A percentile compares a stretch with the other conserved stretches of the same genome.
Evolutionary conservation across 2,797 vertebrate genomes (phyloP).

Genomic region (Bufotes viridis): DNA sequence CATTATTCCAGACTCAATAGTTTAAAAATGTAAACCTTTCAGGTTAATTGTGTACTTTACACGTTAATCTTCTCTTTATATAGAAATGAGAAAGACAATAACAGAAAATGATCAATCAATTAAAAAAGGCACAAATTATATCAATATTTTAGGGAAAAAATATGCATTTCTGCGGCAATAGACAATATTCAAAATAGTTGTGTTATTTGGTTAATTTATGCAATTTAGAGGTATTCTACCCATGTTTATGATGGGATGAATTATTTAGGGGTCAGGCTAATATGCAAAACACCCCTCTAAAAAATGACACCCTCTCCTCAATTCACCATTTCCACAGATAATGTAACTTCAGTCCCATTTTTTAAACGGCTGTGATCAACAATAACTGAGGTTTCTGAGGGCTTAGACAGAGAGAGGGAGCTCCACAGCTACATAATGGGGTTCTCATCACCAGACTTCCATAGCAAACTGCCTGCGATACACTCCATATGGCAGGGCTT

Average conservation of each 20-base stretch:
- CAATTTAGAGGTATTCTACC: background rate
- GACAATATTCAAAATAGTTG: background rate
- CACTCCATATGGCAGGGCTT: too few relatives aligned
- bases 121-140: background rate
- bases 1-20: conserved; percentile 64
- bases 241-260: background rate
- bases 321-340: too few relatives aligned
- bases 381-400: too few relatives aligned
- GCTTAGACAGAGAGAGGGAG: too few relatives aligned
- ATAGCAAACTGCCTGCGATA: too few relatives aligned
- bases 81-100: background rate
- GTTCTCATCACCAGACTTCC: too few relatives aligned
- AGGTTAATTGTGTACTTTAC: background rate
- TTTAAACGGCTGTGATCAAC: too few relatives aligned
- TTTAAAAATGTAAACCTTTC: conserved; percentile 11
- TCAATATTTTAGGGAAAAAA: background rate
- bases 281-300: background rate
- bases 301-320: too few relatives aligned
- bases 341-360: too few relatives aligned
- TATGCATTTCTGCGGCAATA: background rate
- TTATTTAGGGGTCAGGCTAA: background rate
- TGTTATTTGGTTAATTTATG: background rate
- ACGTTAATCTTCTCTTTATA: background rate
- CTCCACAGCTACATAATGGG: too few relatives aligned
- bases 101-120: background rate